Percentiles rank a stretch among this genome's conserved stretches.
Conservation (phyloP, 2,797 vertebrate species). For the Nasua narica region DNA sequence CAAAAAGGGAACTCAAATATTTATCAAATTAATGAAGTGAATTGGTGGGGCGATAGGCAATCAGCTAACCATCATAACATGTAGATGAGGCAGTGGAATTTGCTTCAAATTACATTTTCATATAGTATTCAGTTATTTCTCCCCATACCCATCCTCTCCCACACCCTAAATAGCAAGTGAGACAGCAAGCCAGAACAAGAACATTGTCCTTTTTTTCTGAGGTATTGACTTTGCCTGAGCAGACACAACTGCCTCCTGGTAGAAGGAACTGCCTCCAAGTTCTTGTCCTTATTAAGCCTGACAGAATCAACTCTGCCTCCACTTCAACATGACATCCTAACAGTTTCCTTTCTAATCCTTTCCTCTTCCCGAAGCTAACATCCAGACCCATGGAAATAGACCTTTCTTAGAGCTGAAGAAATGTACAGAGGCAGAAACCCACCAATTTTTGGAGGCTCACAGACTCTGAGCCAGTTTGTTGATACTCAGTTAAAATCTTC, state of each 20-base stretch:
- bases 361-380: neutral
- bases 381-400: neutral
- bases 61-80: neutral
- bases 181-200: neutral
- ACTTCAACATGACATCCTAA: neutral
- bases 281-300: neutral
- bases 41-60: neutral
- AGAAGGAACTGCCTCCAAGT: neutral
- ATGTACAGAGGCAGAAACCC: neutral
- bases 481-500: neutral
- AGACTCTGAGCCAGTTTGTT: neutral
- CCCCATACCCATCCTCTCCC: neutral
- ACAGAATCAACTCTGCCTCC: neutral
- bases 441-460: neutral
- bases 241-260: neutral
- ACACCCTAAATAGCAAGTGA: neutral
- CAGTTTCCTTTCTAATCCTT: neutral
- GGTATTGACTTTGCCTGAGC: neutral
- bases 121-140: neutral
- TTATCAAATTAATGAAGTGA: conserved; percentile 14
- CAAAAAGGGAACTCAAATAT: neutral
- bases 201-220: neutral
- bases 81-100: neutral
- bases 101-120: neutral
- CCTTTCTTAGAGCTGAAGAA: neutral